Evolutionary conservation across 2,113 vertebrate genomes (phyloP).

Genomic region (Heterochromis multidens): DNA sequence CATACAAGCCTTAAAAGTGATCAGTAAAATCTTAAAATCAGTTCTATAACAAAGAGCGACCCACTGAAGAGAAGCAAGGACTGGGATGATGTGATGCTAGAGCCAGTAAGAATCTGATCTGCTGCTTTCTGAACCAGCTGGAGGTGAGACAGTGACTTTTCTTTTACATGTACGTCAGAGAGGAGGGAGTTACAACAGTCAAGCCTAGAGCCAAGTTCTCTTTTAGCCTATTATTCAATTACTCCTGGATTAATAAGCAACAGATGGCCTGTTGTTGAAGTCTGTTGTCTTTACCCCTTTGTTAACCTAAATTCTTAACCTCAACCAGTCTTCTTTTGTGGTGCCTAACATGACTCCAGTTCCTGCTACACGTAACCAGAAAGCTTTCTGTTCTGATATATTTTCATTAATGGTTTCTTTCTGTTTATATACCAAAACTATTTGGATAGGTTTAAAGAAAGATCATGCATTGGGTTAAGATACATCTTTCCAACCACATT

Average conservation of each 20-base stretch:
- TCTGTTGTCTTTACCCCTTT: background rate
- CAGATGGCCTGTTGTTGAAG: background rate
- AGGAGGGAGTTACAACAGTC: background rate
- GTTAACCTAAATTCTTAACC: background rate
- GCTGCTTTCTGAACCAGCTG: background rate
- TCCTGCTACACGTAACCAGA: background rate
- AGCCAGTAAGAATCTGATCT: background rate
- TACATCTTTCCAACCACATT: background rate
- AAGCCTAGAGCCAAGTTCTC: background rate
- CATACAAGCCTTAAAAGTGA: background rate
- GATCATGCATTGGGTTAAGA: background rate
- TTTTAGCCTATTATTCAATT: background rate
- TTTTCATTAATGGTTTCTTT: background rate
- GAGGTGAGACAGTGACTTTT: background rate
- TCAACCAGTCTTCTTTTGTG: background rate
- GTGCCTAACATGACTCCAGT: background rate
- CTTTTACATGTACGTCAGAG: background rate
- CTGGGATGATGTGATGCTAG: background rate
- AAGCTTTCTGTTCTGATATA: background rate
- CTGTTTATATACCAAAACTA: too few species aligned
- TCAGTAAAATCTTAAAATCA: background rate
- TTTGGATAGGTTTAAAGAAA: background rate
- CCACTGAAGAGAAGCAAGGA: background rate
- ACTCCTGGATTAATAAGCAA: background rate
- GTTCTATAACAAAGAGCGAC: background rate